Evolutionary conservation across 2,888 invertebrate species (phyloP).

Genomic region (Leucoma salicis): DNA sequence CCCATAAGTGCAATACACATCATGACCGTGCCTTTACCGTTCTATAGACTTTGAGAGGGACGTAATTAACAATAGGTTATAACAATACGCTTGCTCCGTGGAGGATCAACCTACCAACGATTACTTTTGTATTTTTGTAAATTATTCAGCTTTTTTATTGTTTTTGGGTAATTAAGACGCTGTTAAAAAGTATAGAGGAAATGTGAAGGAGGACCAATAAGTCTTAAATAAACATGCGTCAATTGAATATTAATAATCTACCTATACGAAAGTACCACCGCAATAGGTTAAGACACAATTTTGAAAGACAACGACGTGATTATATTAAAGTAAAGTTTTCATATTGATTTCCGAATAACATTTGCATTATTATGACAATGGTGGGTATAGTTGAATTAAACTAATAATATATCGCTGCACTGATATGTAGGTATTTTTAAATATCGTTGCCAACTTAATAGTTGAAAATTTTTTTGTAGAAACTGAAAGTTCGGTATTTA

Average conservation of each 20-base stretch:
- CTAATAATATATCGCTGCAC: slow-evolving; percentile 3
- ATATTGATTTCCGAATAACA: slow-evolving; percentile 54
- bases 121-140: slow-evolving; percentile 70
- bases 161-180: slow-evolving; percentile 51
- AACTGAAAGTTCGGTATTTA: no score
- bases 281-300: slow-evolving; percentile 68
- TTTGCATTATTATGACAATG: slow-evolving; percentile 43
- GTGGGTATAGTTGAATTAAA: not conserved
- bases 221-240: slow-evolving; percentile 61
- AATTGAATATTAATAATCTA: slow-evolving; percentile 57
- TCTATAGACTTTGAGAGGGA: slow-evolving; percentile 81
- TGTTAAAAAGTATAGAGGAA: slow-evolving; percentile 50
- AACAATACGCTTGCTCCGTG: slow-evolving; percentile 65
- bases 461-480: not conserved
- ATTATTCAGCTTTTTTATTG: slow-evolving; percentile 59
- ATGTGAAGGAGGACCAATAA: slow-evolving; percentile 64
- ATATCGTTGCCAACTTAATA: not conserved
- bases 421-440: not conserved
- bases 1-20: slow-evolving; percentile 81
- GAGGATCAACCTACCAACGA: slow-evolving; percentile 57
- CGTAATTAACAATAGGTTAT: slow-evolving; percentile 81
- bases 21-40: slow-evolving; percentile 82
- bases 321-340: slow-evolving; percentile 43
- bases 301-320: slow-evolving; percentile 70
- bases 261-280: slow-evolving; percentile 50